Base-by-base conservation (phyloP, 2,113 vertebrate genomes). In the Murina feae region DNA sequence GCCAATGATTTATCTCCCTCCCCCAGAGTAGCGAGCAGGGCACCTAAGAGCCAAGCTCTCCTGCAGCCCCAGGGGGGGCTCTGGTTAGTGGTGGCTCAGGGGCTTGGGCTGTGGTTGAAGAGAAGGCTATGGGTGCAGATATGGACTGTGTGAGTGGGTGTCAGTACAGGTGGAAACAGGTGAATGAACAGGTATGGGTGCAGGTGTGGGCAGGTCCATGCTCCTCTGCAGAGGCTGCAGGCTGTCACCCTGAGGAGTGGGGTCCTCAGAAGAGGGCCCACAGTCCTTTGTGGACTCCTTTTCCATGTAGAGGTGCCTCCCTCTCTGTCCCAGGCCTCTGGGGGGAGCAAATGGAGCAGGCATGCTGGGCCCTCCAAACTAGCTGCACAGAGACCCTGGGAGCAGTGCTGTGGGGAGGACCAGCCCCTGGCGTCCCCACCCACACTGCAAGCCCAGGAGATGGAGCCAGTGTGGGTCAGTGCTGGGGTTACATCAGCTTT, bases 271-370 rank as follows among this genome's bases (percentile, higher is more conserved):
- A 78, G 69, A 60, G 72, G n/a, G 25, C 32, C 51, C 63, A 6
- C 68, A 28, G 32, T 4, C 35, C 60, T 42, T 28, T 1, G 0
- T 6, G 3, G 47, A 39, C 1, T 9, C 44, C n/a, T 17, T 3
- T 39, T 49, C 65, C 39, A 6, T 0, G 9, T 5, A 5, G 20
- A 71, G 25, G 23, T 58, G 51, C 66, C 11, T 18, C 10, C 8
- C 11, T 18, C 49, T 35, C 13, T 6, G 16, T 2, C 58, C 37
- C 21, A 63, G 32, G 58, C 49, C 37, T 84, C 71, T 55, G 55
- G 1, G 35, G 49, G 55, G 30, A 44, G 39, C 14, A 25, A 71
- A 23, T 0, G 14, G 25, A 32, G 44, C 66, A 25, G 39, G 47
- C 37, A 30, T 0, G 13, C 51, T 16, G 14, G 37, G 5, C 68